Evolutionary conservation across 2,113 vertebrate species (phyloP).

Genomic region (Phodopus roborovskii): DNA sequence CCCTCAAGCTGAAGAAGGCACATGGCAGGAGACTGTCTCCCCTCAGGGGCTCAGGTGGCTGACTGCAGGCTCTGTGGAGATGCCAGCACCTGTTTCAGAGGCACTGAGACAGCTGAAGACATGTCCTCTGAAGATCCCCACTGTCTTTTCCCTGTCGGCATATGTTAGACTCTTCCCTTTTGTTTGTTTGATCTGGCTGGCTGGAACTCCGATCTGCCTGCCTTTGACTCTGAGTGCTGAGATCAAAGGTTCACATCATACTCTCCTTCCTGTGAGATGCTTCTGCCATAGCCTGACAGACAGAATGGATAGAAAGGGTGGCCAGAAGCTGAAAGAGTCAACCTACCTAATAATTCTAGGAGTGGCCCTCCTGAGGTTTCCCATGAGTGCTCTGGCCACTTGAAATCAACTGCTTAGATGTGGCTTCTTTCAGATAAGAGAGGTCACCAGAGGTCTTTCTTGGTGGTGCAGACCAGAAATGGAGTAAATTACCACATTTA

Average conservation of each 20-base stretch:
- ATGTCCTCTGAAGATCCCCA: neutral
- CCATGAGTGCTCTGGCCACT: neutral
- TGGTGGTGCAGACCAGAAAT: conserved; percentile 23
- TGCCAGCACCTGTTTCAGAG: neutral
- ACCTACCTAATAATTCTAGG: neutral
- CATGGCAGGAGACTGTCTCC: neutral
- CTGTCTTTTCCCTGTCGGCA: neutral
- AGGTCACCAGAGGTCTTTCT: conserved; percentile 27
- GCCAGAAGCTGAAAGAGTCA: neutral
- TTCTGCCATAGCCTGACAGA: neutral
- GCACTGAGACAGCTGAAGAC: neutral
- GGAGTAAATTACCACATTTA: neutral
- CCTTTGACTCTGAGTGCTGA: neutral
- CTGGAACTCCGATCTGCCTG: neutral
- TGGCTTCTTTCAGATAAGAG: neutral
- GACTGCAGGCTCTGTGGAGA: neutral
- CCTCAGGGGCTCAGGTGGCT: neutral
- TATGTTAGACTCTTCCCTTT: neutral
- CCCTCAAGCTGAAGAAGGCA: conserved; percentile 12
- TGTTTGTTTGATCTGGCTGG: neutral
- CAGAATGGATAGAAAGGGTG: neutral
- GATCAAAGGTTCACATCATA: neutral
- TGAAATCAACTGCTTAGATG: neutral
- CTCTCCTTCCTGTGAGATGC: neutral
- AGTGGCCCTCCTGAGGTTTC: neutral